Evolutionary conservation across 2,797 vertebrate species (phyloP).

Genomic region (Cirrhinus mrigala): DNA sequence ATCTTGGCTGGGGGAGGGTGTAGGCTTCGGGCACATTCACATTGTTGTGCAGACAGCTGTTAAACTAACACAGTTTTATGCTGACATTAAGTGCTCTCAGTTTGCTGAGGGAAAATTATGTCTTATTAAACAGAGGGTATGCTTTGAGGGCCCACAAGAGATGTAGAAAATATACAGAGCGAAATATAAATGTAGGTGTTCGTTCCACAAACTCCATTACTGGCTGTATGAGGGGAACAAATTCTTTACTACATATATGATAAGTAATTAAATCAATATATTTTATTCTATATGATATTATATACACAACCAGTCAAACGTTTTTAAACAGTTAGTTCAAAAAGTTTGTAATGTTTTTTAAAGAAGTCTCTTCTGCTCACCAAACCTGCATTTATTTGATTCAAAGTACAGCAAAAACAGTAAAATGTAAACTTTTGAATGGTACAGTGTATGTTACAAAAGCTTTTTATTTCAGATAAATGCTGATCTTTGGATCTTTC

Average conservation of each 20-base stretch:
- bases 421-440: too few relatives aligned
- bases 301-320: not conserved
- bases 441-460: too few relatives aligned
- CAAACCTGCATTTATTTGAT: not conserved
- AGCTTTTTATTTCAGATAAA: too few relatives aligned
- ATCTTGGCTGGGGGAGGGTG: not conserved
- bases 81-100: constrained; percentile 68
- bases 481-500: too few relatives aligned
- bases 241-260: constrained; percentile 50
- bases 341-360: too few relatives aligned
- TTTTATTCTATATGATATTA: not conserved
- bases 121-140: constrained; percentile 61
- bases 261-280: not conserved
- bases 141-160: constrained; percentile 48
- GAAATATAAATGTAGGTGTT: constrained; percentile 42
- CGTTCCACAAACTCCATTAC: constrained; percentile 49
- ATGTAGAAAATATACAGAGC: constrained; percentile 33
- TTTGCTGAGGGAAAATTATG: constrained; percentile 58
- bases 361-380: not conserved
- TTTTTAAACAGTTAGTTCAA: too few relatives aligned
- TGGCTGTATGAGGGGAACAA: constrained; percentile 37
- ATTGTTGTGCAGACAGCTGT: constrained; percentile 48
- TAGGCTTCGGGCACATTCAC: constrained; percentile 40
- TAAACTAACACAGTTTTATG: constrained; percentile 58
- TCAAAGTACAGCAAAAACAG: too few relatives aligned